These are phyloP conservation scores for Crotalus horridus DNA, from an alignment of 2,113 vertebrate genomes.

Conservation along the genomic window DNA sequence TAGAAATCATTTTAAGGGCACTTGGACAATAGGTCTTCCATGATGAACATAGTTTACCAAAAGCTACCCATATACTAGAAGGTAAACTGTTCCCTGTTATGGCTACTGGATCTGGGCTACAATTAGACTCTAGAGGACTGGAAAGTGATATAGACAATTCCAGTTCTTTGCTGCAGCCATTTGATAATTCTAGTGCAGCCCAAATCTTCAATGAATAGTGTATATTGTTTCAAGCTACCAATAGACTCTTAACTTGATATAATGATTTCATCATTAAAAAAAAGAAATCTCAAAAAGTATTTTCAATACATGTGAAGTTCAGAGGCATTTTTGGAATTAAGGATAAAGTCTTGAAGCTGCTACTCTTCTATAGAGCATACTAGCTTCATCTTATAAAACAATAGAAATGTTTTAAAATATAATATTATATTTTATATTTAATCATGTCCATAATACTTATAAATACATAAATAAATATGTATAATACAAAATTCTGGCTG, in stretches of 20 bases:
- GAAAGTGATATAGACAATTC: neutral
- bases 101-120: neutral
- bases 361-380: neutral
- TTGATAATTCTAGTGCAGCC: neutral
- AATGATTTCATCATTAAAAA: neutral
- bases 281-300: neutral
- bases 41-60: neutral
- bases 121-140: neutral
- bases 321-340: neutral
- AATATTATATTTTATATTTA: neutral
- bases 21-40: neutral
- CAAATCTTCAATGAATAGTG: neutral
- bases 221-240: neutral
- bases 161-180: neutral
- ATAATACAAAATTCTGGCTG: neutral
- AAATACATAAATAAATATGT: neutral
- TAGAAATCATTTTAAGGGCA: neutral
- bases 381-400: neutral
- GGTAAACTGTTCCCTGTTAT: neutral
- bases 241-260: neutral
- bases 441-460: neutral
- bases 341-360: neutral
- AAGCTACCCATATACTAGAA: neutral
- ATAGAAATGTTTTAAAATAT: neutral
- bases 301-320: neutral